Conservation (phyloP, 2,797 vertebrate genomes). For the Todus mexicanus region DNA sequence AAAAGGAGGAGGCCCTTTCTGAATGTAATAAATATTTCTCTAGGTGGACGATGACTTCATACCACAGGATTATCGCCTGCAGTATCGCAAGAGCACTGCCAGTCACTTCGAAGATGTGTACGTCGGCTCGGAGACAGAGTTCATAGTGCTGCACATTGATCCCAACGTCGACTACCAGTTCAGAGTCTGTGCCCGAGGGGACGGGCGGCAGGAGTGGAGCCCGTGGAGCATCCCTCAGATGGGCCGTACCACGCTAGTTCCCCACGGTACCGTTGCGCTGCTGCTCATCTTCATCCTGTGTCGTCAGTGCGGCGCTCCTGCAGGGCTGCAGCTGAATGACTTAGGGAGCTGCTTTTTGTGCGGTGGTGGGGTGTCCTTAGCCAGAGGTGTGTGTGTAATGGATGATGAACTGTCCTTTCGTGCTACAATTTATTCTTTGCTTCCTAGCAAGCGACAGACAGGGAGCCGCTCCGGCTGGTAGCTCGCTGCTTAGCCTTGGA, state of each 20-base stretch:
- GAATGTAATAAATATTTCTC: neutral
- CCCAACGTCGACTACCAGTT: conserved; percentile 89
- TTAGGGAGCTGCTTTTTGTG: neutral
- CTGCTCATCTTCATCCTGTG: neutral
- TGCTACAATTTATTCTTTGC: neutral
- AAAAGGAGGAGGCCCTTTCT: neutral
- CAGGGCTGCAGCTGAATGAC: neutral
- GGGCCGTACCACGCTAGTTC: conserved; percentile 84
- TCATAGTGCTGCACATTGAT: conserved; percentile 90
- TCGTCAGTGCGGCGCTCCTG: neutral
- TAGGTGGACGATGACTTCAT: conserved; percentile 95
- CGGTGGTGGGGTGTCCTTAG: neutral
- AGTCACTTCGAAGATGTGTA: conserved; percentile 90
- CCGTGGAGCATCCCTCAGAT: conserved; percentile 92
- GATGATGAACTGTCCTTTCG: neutral
- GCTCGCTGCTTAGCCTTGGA: neutral
- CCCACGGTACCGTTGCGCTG: conserved; percentile 79
- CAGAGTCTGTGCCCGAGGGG: conserved; percentile 90
- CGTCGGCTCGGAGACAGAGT: conserved; percentile 87
- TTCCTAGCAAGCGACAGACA: neutral
- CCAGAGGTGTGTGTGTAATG: neutral
- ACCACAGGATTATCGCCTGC: conserved; percentile 89
- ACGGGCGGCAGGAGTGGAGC: conserved; percentile 95
- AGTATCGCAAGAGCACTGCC: conserved; percentile 82
- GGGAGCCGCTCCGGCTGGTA: neutral